Base-by-base conservation (phyloP, 2,113 vertebrate species). In the Megalops atlanticus region DNA sequence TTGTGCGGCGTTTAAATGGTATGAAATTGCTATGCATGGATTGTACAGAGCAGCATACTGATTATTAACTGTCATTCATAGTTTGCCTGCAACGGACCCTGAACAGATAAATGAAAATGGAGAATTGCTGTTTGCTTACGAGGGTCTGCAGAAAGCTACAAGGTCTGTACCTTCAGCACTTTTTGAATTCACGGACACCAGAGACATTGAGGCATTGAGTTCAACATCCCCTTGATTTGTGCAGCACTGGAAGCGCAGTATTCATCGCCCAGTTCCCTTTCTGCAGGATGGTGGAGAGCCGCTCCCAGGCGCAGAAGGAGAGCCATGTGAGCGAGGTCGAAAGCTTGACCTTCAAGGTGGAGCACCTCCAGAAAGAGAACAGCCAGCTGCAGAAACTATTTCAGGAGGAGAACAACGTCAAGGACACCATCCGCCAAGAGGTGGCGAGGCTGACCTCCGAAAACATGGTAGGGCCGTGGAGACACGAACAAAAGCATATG, bases 331-430 rank as follows among this genome's bases (percentile, higher is more conserved):
- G 94, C 39, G 95, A 97, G 80, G 89, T 96, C 24, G 95, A 98
- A 82, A 92, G 94, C 12, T 85, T 98, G 85, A 95, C 89, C 74
- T 92, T 95, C 24, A 98, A 97, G 93, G 88, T 94, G 79, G 94
- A 95, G 16, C 96, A 98, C 85, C 94, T 98, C 58, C 94, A 93
- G 83, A 95, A 95, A 80, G 97, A 99, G 85, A 96, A 96, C 88
- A 94, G 87, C 88, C 93, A 96, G 49, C 88, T 99, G 4, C 96
- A 99, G 74, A 96, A 94, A 36, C 88, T 98, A 18, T 96, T 98
- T 89, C 90, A 96, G 40, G 97, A 98, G 86, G 97, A 99, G 81
- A 98, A 92, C 21, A 87, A 95, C 45, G 82, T 96, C 83, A 97
- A 95, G 0, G 95, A 97, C 83, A 92, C 86, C 21, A 96, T 99